phyloP scores from a whole-genome alignment of 2,113 vertebrate species.

The Sander vitreus region DNA sequence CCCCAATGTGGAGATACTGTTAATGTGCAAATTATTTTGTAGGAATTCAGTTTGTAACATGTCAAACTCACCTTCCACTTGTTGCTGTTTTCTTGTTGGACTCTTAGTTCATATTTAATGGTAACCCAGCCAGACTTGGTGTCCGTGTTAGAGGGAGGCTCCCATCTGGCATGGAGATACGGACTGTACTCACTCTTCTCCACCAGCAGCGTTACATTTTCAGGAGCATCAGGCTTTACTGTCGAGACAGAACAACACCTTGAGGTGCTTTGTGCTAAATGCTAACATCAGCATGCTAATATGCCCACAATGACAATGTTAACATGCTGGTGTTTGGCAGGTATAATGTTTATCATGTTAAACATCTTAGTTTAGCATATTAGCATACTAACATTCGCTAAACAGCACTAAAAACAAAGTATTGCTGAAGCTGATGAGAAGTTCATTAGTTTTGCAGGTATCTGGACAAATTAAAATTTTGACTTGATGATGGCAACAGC shows the following conservation, averaged over 20 bases:
- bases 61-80: slow-evolving; percentile 85
- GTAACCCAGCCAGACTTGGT: slow-evolving; percentile 84
- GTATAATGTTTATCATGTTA: background rate
- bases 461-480: background rate
- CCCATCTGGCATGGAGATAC: slow-evolving; percentile 81
- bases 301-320: background rate
- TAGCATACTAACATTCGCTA: background rate
- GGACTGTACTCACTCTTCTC: slow-evolving; percentile 63
- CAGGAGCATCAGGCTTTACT: slow-evolving; percentile 89
- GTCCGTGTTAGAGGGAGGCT: slow-evolving; percentile 78
- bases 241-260: slow-evolving; percentile 18
- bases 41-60: background rate
- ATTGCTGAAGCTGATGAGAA: background rate
- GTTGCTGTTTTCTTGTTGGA: slow-evolving; percentile 79
- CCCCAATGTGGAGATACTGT: background rate
- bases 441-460: background rate
- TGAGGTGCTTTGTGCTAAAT: background rate
- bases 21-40: background rate
- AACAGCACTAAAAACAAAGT: background rate
- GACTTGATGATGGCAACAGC: background rate
- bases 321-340: background rate
- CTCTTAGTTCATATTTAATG: slow-evolving; percentile 86
- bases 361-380: background rate
- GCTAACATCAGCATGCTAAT: background rate
- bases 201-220: slow-evolving; percentile 82